Evolutionary conservation across 2,113 vertebrate genomes (phyloP).

Genomic region (Zingel zingel): DNA sequence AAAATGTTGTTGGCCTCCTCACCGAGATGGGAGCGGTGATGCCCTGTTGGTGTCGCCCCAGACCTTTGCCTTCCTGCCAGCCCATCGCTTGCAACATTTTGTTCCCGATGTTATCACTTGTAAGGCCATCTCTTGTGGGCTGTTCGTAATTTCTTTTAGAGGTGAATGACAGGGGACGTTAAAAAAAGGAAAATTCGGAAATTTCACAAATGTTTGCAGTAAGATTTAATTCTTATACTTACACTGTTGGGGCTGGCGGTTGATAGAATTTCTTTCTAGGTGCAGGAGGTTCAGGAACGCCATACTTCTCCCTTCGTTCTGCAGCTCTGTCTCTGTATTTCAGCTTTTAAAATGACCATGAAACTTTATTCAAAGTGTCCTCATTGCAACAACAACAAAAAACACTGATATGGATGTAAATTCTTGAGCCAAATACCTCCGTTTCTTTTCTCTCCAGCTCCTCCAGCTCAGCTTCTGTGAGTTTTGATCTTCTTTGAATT

Average conservation of each 20-base stretch:
- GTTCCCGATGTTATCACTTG: slow-evolving; percentile 94
- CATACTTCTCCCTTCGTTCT: slow-evolving; percentile 94
- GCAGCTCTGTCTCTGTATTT: slow-evolving; percentile 96
- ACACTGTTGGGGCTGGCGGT: slow-evolving; percentile 64
- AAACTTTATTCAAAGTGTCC: not conserved
- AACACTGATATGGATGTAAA: too few relatives aligned
- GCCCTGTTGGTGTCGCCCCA: slow-evolving; percentile 94
- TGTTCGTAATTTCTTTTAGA: slow-evolving; percentile 91
- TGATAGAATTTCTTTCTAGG: slow-evolving; percentile 92
- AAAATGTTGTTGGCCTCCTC: slow-evolving; percentile 29
- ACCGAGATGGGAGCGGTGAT: slow-evolving; percentile 94
- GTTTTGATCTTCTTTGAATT: slow-evolving; percentile 88
- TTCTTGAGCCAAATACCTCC: slow-evolving; percentile 83
- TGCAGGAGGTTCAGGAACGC: slow-evolving; percentile 92
- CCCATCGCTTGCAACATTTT: slow-evolving; percentile 98
- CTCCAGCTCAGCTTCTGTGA: slow-evolving; percentile 92
- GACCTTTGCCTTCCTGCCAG: slow-evolving; percentile 93
- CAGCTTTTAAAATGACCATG: slow-evolving; percentile 81
- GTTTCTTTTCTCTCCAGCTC: slow-evolving; percentile 93
- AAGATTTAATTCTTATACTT: not conserved
- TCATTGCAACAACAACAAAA: not conserved
- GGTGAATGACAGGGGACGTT: not conserved
- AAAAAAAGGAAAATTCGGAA: not conserved
- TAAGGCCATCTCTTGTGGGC: slow-evolving; percentile 93
- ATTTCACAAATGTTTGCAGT: not conserved